Conservation (phyloP, 2,113 vertebrate genomes). For the Phalacrocorax pelagicus region DNA sequence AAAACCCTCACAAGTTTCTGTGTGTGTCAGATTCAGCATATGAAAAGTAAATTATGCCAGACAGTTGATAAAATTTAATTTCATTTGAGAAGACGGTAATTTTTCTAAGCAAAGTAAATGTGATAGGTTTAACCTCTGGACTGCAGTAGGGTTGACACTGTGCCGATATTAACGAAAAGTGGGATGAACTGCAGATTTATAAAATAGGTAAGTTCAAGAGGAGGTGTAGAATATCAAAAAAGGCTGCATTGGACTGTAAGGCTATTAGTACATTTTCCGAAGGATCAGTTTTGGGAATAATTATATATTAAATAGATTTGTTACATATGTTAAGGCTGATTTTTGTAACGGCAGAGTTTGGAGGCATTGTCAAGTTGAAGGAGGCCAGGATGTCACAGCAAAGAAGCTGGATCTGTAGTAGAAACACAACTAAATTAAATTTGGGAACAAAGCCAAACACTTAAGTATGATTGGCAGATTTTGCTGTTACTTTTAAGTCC, state of each 20-base stretch:
- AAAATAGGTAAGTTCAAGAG: not conserved
- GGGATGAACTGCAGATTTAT: not conserved
- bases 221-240: not conserved
- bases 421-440: not conserved
- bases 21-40: not conserved
- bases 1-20: too few species aligned
- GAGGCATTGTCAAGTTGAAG: not conserved
- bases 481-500: not conserved
- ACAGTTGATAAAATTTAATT: not conserved
- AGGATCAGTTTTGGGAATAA: not conserved
- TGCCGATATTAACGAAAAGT: not conserved
- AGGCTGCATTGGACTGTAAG: not conserved
- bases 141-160: not conserved
- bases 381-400: not conserved
- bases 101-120: not conserved
- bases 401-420: not conserved
- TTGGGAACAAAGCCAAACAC: not conserved
- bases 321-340: not conserved
- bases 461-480: not conserved
- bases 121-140: not conserved
- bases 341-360: not conserved
- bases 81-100: not conserved
- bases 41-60: not conserved
- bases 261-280: not conserved
- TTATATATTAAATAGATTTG: not conserved